Percentiles rank a stretch among this genome's conserved stretches.
These are phyloP conservation scores for Polydrusus cervinus DNA, from an alignment of 2,888 invertebrate species.

Conservation along the genomic window DNA sequence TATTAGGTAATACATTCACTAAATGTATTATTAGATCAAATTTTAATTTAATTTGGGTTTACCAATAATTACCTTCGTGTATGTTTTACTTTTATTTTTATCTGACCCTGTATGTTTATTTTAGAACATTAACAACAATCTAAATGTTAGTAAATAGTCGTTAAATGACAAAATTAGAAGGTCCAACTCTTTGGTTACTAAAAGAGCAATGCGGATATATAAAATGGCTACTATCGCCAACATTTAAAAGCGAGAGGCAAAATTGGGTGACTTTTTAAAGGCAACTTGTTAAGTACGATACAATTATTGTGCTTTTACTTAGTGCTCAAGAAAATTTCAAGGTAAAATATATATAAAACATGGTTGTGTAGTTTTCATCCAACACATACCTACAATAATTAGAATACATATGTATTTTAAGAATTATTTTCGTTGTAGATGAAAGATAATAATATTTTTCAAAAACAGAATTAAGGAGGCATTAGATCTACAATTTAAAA, in stretches of 20 bases:
- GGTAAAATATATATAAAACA: slow-evolving; percentile 54
- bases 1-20: neutral
- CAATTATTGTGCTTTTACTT: slow-evolving; percentile 59
- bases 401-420: neutral
- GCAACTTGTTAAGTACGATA: slow-evolving; percentile 51
- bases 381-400: too few species aligned
- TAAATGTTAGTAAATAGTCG: neutral
- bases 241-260: slow-evolving; percentile 54
- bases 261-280: slow-evolving; percentile 59
- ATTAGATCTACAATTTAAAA: too few species aligned
- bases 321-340: slow-evolving; percentile 60
- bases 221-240: slow-evolving; percentile 35
- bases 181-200: slow-evolving; percentile 27
- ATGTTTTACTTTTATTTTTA: neutral
- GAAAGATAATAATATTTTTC: too few species aligned
- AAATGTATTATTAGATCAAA: too few species aligned
- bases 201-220: slow-evolving; percentile 35
- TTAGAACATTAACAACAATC: slow-evolving; percentile 14
- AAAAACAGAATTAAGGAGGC: too few species aligned
- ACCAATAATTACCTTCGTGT: neutral
- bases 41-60: slow-evolving; percentile 5
- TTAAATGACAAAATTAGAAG: slow-evolving; percentile 25
- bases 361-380: slow-evolving; percentile 8
- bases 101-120: slow-evolving; percentile 5
- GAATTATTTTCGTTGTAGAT: too few species aligned